Evolutionary conservation across 2,113 vertebrate genomes (phyloP).

Genomic region (Bungarus multicinctus): DNA sequence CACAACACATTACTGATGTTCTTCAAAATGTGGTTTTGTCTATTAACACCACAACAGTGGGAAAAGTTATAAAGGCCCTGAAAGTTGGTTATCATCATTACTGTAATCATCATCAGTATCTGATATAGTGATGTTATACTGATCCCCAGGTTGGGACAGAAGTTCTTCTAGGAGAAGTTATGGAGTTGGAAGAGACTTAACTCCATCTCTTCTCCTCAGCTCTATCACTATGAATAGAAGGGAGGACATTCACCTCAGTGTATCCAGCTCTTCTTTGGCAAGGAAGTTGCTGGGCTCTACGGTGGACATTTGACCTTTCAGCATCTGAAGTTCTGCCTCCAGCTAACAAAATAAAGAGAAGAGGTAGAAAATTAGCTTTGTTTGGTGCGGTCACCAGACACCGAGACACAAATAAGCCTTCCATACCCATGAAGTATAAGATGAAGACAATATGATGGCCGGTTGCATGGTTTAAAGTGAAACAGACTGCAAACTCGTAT

Average conservation of each 20-base stretch:
- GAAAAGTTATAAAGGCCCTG: neutral
- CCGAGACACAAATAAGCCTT: neutral
- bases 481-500: neutral
- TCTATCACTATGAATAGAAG: fast-evolving
- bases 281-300: slow-evolving; percentile 58
- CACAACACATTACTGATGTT: neutral
- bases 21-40: neutral
- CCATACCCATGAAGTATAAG: neutral
- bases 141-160: neutral
- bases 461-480: neutral
- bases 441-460: neutral
- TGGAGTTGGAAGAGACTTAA: neutral
- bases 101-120: neutral
- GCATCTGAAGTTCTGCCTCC: slow-evolving; percentile 73
- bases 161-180: neutral
- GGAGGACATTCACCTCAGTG: slow-evolving; percentile 64
- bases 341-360: slow-evolving; percentile 56
- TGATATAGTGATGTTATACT: neutral
- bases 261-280: slow-evolving; percentile 66
- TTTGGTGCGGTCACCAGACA: neutral
- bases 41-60: neutral
- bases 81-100: neutral
- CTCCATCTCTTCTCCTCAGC: neutral
- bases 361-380: slow-evolving; percentile 13
- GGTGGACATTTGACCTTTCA: slow-evolving; percentile 64